Evolutionary conservation across 2,113 vertebrate species (phyloP), one percentile per base, ranked within the genome.

Genomic region (Ancistrus triradiatus): DNA sequence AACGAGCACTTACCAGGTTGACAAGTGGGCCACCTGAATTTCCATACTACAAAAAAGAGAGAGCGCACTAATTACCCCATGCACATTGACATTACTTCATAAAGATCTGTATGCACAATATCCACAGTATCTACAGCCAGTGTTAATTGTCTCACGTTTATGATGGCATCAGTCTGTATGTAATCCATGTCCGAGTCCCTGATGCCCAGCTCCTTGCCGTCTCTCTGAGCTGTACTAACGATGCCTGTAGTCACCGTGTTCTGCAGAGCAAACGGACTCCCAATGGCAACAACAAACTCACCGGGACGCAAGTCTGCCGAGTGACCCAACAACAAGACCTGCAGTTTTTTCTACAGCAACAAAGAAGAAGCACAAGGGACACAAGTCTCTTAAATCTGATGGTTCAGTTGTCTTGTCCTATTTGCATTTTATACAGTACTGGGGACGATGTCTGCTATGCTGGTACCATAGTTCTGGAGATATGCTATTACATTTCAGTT

Each of bases 171-270:
- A 0, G 95, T 98, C 83, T 98, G 95, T 71, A 98, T 85, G 73
- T 97, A 98, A 76, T 95, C 95, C 92, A 98, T 98, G 81, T 98
- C 93, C 0, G 95, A 97, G 84, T 98, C 90, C 2, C 80, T 80
- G 9, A 97, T 81, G 27, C 95, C 95, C 59, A 98, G 89, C 61
- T 98, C 92, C 63, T 85, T 90, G 53, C 95, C 95, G 0, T 93
- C 94, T 18, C 95, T 79, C 84, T 97, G 95, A 18, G 96, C 92
- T 0, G 93, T 92, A 88, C 95, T 98, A 72, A 98, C 92, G 24
- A 98, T 95, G 4, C 95, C 95, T 0, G 95, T 97, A n/a, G 95
- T 98, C 73, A 98, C 95, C 0, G 95, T 98, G 84, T 98, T 98
- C 85, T 98, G 95, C 24, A 98, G 83, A 43, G 94, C 93, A 72